Percentiles rank a stretch among this genome's conserved stretches.
Conservation (phyloP, 2,888 invertebrate genomes). For the Cantharis rufa region DNA sequence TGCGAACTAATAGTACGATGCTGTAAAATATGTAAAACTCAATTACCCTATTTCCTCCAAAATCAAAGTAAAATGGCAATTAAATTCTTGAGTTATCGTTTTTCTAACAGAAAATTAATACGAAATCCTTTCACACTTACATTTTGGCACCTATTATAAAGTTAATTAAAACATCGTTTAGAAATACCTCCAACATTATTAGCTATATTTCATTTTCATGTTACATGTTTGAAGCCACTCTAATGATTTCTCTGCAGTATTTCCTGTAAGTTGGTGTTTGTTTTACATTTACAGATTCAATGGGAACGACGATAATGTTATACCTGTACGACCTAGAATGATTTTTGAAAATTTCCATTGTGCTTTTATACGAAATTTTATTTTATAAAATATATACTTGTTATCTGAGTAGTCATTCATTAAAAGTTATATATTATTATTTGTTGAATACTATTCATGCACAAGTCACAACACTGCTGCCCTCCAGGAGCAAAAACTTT, state of each 20-base stretch:
- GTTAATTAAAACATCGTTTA: background rate
- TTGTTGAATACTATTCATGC: background rate
- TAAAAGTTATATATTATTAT: background rate
- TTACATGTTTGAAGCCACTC: background rate
- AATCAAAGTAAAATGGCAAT: constrained; percentile 1
- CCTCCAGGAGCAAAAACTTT: background rate
- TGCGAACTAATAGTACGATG: background rate
- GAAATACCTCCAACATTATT: background rate
- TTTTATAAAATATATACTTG: background rate
- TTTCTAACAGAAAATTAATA: constrained; percentile 1
- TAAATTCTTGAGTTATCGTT: constrained; percentile 4
- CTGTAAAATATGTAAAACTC: background rate
- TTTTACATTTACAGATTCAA: background rate
- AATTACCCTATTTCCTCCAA: background rate
- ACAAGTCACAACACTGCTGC: background rate
- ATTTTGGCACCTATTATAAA: constrained; percentile 1
- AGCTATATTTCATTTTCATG: background rate
- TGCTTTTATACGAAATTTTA: background rate
- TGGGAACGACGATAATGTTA: background rate
- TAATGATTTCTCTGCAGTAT: background rate
- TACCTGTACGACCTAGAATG: background rate
- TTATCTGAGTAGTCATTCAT: background rate
- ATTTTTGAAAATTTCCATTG: background rate
- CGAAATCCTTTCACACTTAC: background rate
- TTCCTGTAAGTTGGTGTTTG: background rate